Evolutionary conservation across 2,113 vertebrate genomes (phyloP), one percentile per base, ranked within the genome.

Genomic region (Ameiurus melas): DNA sequence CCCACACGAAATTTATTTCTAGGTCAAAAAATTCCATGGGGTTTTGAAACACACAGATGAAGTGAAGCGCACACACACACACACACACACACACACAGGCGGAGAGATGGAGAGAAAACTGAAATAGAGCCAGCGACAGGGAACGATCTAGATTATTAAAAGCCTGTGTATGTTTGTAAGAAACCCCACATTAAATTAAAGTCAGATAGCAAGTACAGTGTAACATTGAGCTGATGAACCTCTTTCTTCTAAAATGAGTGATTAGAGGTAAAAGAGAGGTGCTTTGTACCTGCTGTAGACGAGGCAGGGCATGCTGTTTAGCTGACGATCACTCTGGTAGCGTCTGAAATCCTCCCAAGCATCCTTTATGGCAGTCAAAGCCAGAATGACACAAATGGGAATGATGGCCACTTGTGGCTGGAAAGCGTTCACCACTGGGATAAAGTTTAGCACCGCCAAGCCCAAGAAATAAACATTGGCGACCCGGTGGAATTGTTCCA

Each of bases 391-490:
- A 90, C 96, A 96, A 58, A 98, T 92, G 0, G 98, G 98, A 83
- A 99, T 96, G 64, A 97, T 5, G 84, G 96, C 96, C 39, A 98
- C 94, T 77, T 94, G 96, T 0, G 97, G 97, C 85, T 98, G 94
- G 91, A 99, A 99, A 25, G 97, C 97, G 27, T 96, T 98, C 91
- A 99, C 93, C 60, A 96, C 92, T 0, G 98, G 97, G 73, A 99
- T 93, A 85, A 99, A 99, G 92, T 99, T 98, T 89, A 99, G 94
- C 80, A 95, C 89, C 0, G 93, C 97, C 36, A 99, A 92, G 39
- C 91, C 94, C 90, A 99, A 93, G 51, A 99, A 99, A 86, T 99
- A 99, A 91, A 98, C 14, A 85, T 99, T 99, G 83, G 98, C 98
- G 89, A 97, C 93, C 0, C 97, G 96, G 87, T 97, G 97, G 43